These are phyloP conservation scores for Glaucopsyche alexis DNA, from an alignment of 2,888 invertebrate genomes.

Conservation along the genomic window DNA sequence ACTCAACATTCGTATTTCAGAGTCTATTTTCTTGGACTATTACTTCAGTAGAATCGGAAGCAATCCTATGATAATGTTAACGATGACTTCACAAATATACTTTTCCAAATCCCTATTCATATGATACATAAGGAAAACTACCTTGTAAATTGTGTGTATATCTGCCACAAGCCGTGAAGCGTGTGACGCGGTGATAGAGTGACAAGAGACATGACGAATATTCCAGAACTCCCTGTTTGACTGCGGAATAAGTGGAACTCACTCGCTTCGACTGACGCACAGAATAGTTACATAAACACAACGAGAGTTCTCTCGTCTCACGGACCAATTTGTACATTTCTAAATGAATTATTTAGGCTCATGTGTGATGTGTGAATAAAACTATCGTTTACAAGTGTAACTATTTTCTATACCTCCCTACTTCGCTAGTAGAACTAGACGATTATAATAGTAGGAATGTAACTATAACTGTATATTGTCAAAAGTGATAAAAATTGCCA, in stretches of 20 bases:
- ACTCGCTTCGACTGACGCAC: conserved; percentile 16
- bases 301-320: neutral
- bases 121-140: conserved; percentile 18
- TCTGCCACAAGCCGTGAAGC: conserved; percentile 25
- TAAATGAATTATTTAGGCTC: conserved; percentile 15
- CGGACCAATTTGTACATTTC: conserved; percentile 2
- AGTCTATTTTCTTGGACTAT: too few species aligned
- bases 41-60: neutral
- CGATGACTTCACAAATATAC: neutral
- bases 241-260: conserved; percentile 28
- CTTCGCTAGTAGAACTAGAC: neutral
- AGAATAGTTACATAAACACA: conserved; percentile 23
- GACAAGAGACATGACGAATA: conserved; percentile 29
- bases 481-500: neutral
- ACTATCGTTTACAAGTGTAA: neutral
- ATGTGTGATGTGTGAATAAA: conserved; percentile 31
- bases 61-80: neutral
- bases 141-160: conserved; percentile 8
- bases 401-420: neutral
- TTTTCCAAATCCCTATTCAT: conserved; percentile 6
- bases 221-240: conserved; percentile 22
- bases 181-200: conserved; percentile 25
- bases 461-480: too few species aligned
- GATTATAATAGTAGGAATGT: too few species aligned
- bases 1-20: too few species aligned